Percentiles rank a stretch among this genome's conserved stretches.
These are phyloP conservation scores for Trichonephila clavipes DNA, from an alignment of 1,140 invertebrate genomes.

Conservation along the genomic window DNA sequence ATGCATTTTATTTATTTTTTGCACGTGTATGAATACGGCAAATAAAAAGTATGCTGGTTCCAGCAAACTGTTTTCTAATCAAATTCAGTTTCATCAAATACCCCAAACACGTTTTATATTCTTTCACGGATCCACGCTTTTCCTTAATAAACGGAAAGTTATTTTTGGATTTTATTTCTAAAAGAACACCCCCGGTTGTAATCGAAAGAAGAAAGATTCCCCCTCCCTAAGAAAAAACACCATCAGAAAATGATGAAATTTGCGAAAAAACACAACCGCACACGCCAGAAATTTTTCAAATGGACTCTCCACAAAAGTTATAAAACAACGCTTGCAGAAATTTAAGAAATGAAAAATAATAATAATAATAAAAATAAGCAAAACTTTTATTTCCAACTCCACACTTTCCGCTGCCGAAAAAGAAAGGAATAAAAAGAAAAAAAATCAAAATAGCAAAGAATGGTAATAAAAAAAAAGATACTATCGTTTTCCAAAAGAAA, in stretches of 20 bases:
- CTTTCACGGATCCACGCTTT: not conserved
- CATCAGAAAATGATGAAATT: not conserved
- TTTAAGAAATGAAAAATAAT: not conserved
- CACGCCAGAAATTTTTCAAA: not conserved
- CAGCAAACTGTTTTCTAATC: too few species aligned
- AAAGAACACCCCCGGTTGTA: not conserved
- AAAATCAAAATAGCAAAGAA: not conserved
- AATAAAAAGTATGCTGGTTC: too few species aligned
- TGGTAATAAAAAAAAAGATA: conserved; percentile 34
- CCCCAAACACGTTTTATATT: not conserved
- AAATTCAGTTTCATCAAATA: not conserved
- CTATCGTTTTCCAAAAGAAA: conserved; percentile 46
- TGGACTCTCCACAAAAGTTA: not conserved
- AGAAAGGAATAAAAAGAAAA: conserved; percentile 11
- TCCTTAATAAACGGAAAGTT: not conserved
- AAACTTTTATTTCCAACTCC: not conserved
- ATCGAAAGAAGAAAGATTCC: not conserved
- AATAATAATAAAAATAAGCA: not conserved
- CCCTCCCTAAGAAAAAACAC: too few species aligned
- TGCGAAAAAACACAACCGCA: not conserved
- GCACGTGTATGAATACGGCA: too few species aligned
- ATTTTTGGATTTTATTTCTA: not conserved
- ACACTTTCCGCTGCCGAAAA: not conserved
- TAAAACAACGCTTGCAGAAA: not conserved
- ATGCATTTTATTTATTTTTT: too few species aligned